A percentile compares a stretch with the other conserved stretches of the same genome.
Conservation (phyloP, 2,113 vertebrate species). For the Mobula hypostoma region DNA sequence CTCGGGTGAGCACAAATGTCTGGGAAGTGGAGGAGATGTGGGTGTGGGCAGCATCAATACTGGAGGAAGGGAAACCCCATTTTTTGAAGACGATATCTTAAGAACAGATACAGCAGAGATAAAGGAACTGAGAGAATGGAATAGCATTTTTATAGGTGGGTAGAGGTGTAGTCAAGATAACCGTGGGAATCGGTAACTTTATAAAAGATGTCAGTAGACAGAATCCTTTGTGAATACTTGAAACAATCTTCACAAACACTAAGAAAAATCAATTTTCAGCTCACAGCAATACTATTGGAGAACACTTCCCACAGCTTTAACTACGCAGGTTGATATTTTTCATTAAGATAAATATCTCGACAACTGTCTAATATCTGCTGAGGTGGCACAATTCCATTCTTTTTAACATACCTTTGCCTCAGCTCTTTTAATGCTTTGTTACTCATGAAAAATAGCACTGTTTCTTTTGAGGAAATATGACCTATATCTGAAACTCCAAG, state of each 20-base stretch:
- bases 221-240: neutral
- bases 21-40: no score
- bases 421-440: slow-evolving; percentile 17
- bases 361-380: neutral
- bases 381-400: neutral
- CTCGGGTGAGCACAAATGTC: no score
- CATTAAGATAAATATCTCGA: neutral
- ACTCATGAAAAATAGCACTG: no score
- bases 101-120: no score
- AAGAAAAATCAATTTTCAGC: neutral
- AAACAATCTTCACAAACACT: neutral
- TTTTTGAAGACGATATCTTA: no score
- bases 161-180: no score
- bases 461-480: neutral
- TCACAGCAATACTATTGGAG: neutral
- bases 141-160: no score
- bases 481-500: neutral
- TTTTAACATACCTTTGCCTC: neutral
- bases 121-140: no score
- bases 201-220: no score
- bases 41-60: no score
- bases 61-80: no score
- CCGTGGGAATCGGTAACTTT: no score
- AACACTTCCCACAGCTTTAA: neutral
- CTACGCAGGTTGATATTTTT: neutral